Evolutionary conservation across 2,113 vertebrate species (phyloP).

Genomic region (Lepidothrix coronata): DNA sequence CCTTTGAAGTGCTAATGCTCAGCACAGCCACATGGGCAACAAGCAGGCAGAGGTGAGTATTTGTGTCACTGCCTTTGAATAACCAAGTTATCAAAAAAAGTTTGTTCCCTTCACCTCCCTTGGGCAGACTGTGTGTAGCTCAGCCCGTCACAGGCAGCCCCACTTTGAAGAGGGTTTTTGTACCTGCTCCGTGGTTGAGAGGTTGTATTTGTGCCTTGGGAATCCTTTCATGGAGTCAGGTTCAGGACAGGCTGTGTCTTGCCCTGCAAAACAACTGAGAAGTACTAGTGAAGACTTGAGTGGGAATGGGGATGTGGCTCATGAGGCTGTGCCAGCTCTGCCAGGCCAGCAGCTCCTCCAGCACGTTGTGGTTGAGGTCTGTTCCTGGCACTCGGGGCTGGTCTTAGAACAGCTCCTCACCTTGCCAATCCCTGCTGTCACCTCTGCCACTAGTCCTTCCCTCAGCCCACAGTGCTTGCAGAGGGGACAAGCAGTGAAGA

Average conservation of each 20-base stretch:
- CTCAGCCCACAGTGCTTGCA: fast-evolving
- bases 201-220: background rate
- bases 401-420: background rate
- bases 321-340: background rate
- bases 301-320: background rate
- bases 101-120: background rate
- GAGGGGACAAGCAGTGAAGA: background rate
- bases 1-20: background rate
- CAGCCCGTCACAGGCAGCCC: background rate
- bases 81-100: background rate
- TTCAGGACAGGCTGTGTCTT: background rate
- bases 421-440: background rate
- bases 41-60: background rate
- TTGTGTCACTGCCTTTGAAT: background rate
- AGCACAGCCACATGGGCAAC: background rate
- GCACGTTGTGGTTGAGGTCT: background rate
- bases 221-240: background rate
- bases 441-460: too few relatives aligned
- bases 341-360: background rate
- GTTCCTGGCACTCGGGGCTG: background rate
- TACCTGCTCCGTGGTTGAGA: background rate
- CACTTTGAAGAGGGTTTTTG: background rate
- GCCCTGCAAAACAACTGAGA: background rate
- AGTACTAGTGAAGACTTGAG: background rate
- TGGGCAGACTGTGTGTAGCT: fast-evolving